phyloP scores from a whole-genome alignment of 64 coral and sea anemone species.

The Montipora foliosa region DNA sequence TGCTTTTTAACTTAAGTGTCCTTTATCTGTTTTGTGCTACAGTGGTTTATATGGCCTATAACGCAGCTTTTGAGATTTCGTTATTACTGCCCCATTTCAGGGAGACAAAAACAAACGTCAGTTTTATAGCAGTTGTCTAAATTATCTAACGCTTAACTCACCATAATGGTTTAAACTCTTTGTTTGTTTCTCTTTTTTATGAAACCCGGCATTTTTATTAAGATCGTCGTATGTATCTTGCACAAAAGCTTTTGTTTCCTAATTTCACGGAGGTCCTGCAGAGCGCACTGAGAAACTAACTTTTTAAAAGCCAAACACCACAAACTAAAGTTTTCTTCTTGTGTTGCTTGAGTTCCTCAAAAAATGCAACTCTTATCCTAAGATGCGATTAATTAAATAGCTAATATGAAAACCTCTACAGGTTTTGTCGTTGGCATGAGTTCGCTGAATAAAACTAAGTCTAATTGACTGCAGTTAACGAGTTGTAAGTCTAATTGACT shows the following conservation, averaged over 20 bases:
- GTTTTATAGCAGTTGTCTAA: conserved; percentile 14
- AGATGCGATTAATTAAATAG: background rate
- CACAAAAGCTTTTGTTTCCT: conserved; percentile 43
- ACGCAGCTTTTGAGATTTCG: background rate
- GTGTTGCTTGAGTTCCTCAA: background rate
- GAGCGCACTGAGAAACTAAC: background rate
- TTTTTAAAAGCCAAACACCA: background rate
- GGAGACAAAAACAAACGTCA: background rate
- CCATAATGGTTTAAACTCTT: conserved; percentile 16
- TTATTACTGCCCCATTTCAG: background rate
- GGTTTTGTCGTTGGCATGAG: background rate
- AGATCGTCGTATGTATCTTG: conserved; percentile 11
- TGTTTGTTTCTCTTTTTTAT: background rate
- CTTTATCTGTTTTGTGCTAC: background rate
- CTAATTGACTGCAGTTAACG: too few species aligned
- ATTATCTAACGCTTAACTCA: conserved; percentile 24
- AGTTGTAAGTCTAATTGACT: too few species aligned
- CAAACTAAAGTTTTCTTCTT: background rate
- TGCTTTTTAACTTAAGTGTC: background rate
- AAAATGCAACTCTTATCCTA: background rate
- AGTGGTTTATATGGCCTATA: background rate
- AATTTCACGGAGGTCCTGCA: conserved; percentile 23
- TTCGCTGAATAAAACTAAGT: background rate
- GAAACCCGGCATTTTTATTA: conserved; percentile 43
- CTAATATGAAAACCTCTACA: background rate